Base-by-base conservation (phyloP, 30 jellyfish, hydroid and myxozoan genomes). In the Rhopilema esculentum region DNA sequence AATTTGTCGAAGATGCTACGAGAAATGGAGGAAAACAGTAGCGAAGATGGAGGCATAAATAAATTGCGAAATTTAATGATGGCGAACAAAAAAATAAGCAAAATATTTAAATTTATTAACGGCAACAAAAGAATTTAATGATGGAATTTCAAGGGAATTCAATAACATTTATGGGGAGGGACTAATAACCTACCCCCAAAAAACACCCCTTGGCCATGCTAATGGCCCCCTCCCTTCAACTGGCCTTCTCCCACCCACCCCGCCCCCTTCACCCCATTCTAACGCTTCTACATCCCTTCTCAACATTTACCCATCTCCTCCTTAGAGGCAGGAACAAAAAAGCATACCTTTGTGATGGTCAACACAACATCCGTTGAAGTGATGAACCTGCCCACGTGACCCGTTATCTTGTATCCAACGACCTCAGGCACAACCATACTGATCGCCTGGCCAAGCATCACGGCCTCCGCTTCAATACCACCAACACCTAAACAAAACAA, bases 381-480 rank as follows among this genome's bases (percentile, higher is more conserved):
- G 49, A 92, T 92, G 64, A 83, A 64, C 4, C 32, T 75, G 21
- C 72, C 65, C 25, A 93, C 50, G 25, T 40, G 49, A 1, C 98
- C 98, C 0, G 94, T 84, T 22, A 93, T 83, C 67, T 93, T 93
- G 86, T 88, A 93, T 1, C 98, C 98, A 40, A 93, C 94, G 15
- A 93, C 98, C 70, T 85, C 89, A 2, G 98, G 98, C 17, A 93
- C 84, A 22, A 88, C 91, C 98, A 93, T 93, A 49, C 96, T 85
- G 33, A 93, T 86, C 26, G 97, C 97, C 52, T 93, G 97, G 0
- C 98, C 98, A 19, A 93, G 84, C 98, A 93, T 93, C 61, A 89
- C 98, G 0, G 98, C 97, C 53, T 93, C 98, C 2, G 98, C 98
- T 88, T 93, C 98, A 40, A 93, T 93, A 24, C 98, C 98, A 22